Conservation (phyloP, 2,797 vertebrate species). For the Glossophaga mutica region DNA sequence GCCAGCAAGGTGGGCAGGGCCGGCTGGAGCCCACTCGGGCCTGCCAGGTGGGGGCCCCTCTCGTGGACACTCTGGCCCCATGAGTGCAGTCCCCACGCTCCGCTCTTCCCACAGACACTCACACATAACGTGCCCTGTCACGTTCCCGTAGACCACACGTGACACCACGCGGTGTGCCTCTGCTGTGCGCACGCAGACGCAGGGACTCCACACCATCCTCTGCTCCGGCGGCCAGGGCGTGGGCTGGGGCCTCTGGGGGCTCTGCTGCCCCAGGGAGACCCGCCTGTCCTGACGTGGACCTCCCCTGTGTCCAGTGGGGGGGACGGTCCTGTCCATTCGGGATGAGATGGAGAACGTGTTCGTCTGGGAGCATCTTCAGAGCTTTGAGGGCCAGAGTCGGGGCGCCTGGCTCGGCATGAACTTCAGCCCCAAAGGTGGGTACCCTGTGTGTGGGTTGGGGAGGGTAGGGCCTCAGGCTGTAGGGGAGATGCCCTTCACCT, state of each 20-base stretch:
- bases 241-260: background rate
- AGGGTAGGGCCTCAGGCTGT: background rate
- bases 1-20: constrained; percentile 87
- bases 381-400: constrained; percentile 86
- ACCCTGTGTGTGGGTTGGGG: background rate
- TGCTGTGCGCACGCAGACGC: background rate
- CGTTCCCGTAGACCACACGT: rapidly evolving
- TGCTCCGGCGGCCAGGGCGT: background rate
- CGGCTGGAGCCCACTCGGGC: background rate
- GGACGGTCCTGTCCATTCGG: constrained; percentile 91
- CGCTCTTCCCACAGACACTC: background rate
- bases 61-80: background rate
- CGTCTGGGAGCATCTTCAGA: constrained; percentile 95
- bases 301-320: constrained; percentile 84
- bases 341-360: constrained; percentile 96
- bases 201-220: background rate
- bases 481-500: background rate
- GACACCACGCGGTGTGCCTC: background rate
- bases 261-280: background rate
- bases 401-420: constrained; percentile 97
- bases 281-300: background rate
- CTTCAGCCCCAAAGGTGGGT: constrained; percentile 90
- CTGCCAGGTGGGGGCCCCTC: background rate
- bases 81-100: background rate
- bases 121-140: rapidly evolving